A percentile compares a stretch with the other conserved stretches of the same genome.
These are phyloP conservation scores for Porites australiensis DNA, from an alignment of 64 coral and sea anemone species.

Conservation along the genomic window DNA sequence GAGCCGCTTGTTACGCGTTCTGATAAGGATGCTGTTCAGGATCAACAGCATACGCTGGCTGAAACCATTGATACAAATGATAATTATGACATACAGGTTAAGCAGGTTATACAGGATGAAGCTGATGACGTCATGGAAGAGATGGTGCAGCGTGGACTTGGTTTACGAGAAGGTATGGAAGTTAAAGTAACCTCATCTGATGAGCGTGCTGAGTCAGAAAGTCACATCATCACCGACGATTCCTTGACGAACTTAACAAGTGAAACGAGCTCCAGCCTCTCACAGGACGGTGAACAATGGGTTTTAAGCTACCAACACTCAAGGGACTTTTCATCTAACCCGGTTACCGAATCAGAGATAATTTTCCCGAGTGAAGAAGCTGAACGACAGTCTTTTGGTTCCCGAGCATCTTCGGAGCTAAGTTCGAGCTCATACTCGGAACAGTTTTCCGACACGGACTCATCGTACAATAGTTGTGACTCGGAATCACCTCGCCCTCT, in stretches of 20 bases:
- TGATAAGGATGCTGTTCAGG: neutral
- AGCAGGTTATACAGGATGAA: constrained; percentile 52
- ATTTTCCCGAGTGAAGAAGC: neutral
- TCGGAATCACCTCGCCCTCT: constrained; percentile 60
- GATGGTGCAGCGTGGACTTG: constrained; percentile 40
- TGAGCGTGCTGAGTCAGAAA: neutral
- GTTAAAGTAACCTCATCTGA: neutral
- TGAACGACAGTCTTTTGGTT: neutral
- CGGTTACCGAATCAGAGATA: neutral
- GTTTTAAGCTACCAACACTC: neutral
- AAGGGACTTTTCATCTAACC: neutral
- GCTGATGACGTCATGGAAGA: constrained; percentile 74
- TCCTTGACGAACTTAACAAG: neutral
- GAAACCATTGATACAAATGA: neutral
- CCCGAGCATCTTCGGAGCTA: constrained; percentile 12
- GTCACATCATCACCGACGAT: neutral
- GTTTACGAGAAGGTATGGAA: constrained; percentile 13
- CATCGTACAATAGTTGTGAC: constrained; percentile 85
- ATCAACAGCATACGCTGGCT: neutral
- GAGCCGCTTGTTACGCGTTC: neutral
- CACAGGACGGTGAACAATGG: neutral
- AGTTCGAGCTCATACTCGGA: constrained; percentile 17
- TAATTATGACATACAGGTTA: neutral
- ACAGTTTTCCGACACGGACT: constrained; percentile 79
- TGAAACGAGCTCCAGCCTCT: neutral